Evolutionary conservation across 2,888 invertebrate genomes (phyloP).

Genomic region (Eubasilissa splendida): DNA sequence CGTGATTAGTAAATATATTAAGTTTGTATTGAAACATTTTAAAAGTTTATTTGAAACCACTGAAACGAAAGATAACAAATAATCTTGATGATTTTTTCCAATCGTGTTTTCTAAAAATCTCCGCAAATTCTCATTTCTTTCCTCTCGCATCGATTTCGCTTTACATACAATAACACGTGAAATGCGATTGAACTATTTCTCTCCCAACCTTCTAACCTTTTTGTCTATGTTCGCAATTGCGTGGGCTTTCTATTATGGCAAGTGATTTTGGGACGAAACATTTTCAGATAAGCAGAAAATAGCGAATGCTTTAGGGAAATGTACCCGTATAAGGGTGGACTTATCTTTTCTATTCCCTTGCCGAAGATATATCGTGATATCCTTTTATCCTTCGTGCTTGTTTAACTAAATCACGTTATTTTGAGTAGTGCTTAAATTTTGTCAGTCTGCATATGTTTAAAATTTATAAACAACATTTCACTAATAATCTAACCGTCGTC

Average conservation of each 20-base stretch:
- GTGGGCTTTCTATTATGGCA: slow-evolving; percentile 39
- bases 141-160: background rate
- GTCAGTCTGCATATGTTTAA: background rate
- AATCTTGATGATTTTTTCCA: too few species aligned
- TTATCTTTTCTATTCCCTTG: slow-evolving; percentile 46
- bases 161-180: slow-evolving; percentile 23
- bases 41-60: too few species aligned
- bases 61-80: too few species aligned
- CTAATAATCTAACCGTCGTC: too few species aligned
- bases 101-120: background rate
- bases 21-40: too few species aligned
- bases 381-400: slow-evolving; percentile 28
- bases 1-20: too few species aligned
- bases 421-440: slow-evolving; percentile 1
- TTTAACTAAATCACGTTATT: slow-evolving; percentile 25
- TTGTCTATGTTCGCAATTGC: slow-evolving; percentile 39
- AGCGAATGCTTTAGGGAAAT: slow-evolving; percentile 35
- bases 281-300: slow-evolving; percentile 44
- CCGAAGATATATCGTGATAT: slow-evolving; percentile 34
- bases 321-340: slow-evolving; percentile 45
- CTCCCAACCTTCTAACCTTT: slow-evolving; percentile 22
- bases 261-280: slow-evolving; percentile 41
- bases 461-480: too few species aligned
- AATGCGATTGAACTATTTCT: slow-evolving; percentile 33
- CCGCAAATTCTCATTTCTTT: background rate